Conservation (phyloP, 2,888 invertebrate genomes). For the Operophtera brumata region DNA sequence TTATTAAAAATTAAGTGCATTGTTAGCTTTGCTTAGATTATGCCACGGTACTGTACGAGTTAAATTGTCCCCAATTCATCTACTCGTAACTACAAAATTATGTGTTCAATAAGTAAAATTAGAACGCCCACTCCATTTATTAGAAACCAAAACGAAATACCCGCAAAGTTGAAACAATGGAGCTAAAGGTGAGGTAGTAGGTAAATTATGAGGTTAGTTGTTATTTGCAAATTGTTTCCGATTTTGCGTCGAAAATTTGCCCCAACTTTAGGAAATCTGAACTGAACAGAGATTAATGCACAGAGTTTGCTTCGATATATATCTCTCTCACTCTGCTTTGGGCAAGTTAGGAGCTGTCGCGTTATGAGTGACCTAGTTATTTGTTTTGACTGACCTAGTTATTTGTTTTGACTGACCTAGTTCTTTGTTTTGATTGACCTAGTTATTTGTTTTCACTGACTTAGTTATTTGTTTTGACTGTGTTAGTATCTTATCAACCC, state of each 20-base stretch:
- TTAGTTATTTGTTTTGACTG: too few species aligned
- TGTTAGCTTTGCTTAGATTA: too few species aligned
- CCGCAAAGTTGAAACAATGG: conserved; percentile 44
- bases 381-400: too few species aligned
- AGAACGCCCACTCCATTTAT: conserved; percentile 24
- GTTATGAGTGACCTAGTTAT: background rate
- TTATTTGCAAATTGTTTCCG: conserved; percentile 72
- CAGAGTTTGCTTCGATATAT: conserved; percentile 47
- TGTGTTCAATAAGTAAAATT: background rate
- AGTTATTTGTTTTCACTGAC: too few species aligned
- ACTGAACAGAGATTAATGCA: conserved; percentile 70
- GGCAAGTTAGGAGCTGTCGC: background rate
- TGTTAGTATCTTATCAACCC: too few species aligned
- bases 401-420: too few species aligned
- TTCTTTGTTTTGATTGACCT: too few species aligned
- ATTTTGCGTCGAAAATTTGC: conserved; percentile 59
- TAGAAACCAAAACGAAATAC: conserved; percentile 29
- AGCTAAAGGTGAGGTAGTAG: conserved; percentile 51
- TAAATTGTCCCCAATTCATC: too few species aligned
- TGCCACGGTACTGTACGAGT: too few species aligned
- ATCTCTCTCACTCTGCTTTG: background rate
- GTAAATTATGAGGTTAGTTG: conserved; percentile 71
- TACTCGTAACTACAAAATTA: background rate
- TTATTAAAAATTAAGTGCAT: too few species aligned
- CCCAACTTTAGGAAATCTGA: conserved; percentile 63